A percentile compares a stretch with the other conserved stretches of the same genome.
These are phyloP conservation scores for Eolophus roseicapilla DNA, from an alignment of 2,113 vertebrate genomes.

Conservation along the genomic window DNA sequence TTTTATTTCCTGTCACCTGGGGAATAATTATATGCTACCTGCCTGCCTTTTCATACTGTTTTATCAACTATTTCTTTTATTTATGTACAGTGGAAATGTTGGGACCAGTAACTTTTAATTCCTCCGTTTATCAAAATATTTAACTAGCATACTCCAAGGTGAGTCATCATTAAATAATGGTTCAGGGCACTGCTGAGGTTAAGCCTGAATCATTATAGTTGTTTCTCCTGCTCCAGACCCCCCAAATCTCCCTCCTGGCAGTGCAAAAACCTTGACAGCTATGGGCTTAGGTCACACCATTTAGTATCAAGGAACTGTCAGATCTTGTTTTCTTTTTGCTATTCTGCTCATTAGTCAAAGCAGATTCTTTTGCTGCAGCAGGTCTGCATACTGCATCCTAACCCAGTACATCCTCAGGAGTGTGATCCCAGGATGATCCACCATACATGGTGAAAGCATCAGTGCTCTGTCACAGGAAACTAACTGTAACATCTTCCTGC, in stretches of 20 bases:
- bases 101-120: conserved; percentile 32
- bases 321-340: conserved; percentile 44
- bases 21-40: conserved; percentile 25
- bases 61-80: conserved; percentile 50
- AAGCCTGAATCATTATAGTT: conserved; percentile 57
- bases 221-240: conserved; percentile 22
- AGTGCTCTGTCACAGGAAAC: conserved; percentile 17
- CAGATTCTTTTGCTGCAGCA: neutral
- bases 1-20: conserved; percentile 11
- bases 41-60: conserved; percentile 9
- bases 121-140: conserved; percentile 57
- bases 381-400: neutral
- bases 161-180: conserved; percentile 22
- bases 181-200: conserved; percentile 33
- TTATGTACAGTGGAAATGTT: neutral
- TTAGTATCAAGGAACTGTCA: conserved; percentile 65
- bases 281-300: conserved; percentile 52
- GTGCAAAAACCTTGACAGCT: conserved; percentile 36
- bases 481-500: conserved; percentile 42
- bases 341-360: conserved; percentile 67
- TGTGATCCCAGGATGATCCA: conserved; percentile 47
- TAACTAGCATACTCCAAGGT: conserved; percentile 25
- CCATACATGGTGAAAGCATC: neutral
- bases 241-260: conserved; percentile 56
- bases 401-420: neutral